These are phyloP conservation scores for Mesochorus sp. DNA, from an alignment of 2,888 invertebrate genomes.

Conservation along the genomic window DNA sequence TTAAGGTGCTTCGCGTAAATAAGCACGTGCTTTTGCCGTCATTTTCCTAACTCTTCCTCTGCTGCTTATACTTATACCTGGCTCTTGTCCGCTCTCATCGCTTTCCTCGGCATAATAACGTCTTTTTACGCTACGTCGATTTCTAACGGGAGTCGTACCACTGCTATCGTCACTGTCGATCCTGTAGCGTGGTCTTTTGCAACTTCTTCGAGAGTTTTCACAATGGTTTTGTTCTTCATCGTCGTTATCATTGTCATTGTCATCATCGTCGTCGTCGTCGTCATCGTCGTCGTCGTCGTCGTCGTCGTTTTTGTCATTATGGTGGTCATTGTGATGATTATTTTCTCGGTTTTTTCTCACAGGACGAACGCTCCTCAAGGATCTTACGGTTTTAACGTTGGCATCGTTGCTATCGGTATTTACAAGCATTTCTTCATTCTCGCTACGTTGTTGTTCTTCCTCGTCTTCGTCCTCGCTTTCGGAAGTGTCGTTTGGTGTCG, in stretches of 20 bases:
- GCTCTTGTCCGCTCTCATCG: constrained; percentile 77
- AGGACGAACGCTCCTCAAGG: constrained; percentile 66
- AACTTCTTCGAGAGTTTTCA: constrained; percentile 68
- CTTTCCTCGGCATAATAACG: constrained; percentile 81
- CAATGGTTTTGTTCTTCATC: constrained; percentile 4
- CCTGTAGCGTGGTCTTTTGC: constrained; percentile 78
- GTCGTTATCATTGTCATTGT: background rate
- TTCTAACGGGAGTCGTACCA: constrained; percentile 73
- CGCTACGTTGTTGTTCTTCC: constrained; percentile 32
- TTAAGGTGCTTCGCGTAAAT: constrained; percentile 83
- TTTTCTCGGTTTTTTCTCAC: constrained; percentile 64
- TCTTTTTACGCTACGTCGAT: constrained; percentile 74
- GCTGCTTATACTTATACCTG: constrained; percentile 87
- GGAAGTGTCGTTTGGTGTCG: constrained; percentile 60
- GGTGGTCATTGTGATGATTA: constrained; percentile 1
- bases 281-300: constrained; percentile 6
- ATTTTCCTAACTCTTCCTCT: constrained; percentile 93
- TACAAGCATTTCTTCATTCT: constrained; percentile 58
- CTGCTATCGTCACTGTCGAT: constrained; percentile 75
- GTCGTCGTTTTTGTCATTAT: constrained; percentile 62
- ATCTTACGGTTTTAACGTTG: constrained; percentile 62
- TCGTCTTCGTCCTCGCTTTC: constrained; percentile 64
- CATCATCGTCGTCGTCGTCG: constrained; percentile 5
- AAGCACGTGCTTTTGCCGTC: constrained; percentile 90
- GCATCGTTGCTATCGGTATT: constrained; percentile 70